Conservation (phyloP, 2,797 vertebrate species). For the Luscinia megarhynchos region DNA sequence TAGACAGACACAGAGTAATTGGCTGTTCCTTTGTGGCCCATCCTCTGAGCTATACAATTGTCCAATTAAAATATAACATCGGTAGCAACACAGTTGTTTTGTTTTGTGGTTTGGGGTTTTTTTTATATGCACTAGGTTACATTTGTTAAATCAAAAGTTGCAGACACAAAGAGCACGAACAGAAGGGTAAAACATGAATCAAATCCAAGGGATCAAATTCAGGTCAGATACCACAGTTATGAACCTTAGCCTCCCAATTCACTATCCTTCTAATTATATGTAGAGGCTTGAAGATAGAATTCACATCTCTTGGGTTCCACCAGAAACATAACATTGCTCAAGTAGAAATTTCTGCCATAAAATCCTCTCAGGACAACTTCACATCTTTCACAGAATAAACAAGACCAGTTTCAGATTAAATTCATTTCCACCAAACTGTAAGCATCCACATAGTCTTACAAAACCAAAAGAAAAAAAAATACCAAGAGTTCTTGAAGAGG, state of each 20-base stretch:
- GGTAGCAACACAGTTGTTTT: constrained; percentile 68
- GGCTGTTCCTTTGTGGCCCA: constrained; percentile 70
- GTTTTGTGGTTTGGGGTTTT: neutral
- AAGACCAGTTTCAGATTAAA: neutral
- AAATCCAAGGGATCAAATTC: constrained; percentile 19
- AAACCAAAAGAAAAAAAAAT: neutral
- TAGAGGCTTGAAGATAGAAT: neutral
- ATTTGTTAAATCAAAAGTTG: constrained; percentile 70
- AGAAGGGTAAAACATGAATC: constrained; percentile 43
- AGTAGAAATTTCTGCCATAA: neutral
- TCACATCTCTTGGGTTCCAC: neutral
- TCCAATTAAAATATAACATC: constrained; percentile 75
- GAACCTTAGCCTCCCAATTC: neutral
- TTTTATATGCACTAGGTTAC: constrained; percentile 34
- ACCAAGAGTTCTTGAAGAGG: neutral
- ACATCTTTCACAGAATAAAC: neutral
- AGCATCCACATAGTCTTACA: neutral
- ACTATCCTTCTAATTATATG: neutral
- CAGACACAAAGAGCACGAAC: constrained; percentile 4
- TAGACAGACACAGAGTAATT: constrained; percentile 75
- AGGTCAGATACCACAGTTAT: neutral
- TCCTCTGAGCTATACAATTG: constrained; percentile 58
- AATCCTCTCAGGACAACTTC: neutral
- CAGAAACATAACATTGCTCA: neutral
- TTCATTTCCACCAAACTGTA: neutral